Percentiles rank a stretch among this genome's conserved stretches.
Evolutionary conservation across 64 coral and sea anemone genomes (phyloP).

Genomic region (Porites lutea): DNA sequence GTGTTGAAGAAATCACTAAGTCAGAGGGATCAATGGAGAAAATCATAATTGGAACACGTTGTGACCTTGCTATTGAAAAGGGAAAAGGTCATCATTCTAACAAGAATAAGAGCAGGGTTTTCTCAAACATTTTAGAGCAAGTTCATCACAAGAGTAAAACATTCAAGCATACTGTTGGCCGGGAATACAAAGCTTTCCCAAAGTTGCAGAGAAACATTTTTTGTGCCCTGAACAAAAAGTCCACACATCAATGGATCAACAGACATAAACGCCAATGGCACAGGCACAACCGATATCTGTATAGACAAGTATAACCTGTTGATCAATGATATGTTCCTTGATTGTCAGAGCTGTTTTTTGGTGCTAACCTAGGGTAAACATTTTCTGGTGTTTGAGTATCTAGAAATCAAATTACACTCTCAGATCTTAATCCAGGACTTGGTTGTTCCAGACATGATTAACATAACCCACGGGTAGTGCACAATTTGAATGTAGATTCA

Average conservation of each 20-base stretch:
- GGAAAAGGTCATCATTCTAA: constrained; percentile 14
- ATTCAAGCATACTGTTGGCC: constrained; percentile 5
- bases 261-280: constrained; percentile 42
- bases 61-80: not conserved
- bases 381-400: too few species aligned
- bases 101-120: not conserved
- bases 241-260: constrained; percentile 30
- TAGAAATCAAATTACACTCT: too few species aligned
- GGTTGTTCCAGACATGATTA: too few species aligned
- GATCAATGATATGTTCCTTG: too few species aligned
- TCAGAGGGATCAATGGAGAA: not conserved
- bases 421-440: too few species aligned
- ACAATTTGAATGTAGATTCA: too few species aligned
- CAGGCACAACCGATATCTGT: constrained; percentile 15
- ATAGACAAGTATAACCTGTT: too few species aligned
- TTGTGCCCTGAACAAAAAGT: not conserved
- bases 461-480: too few species aligned
- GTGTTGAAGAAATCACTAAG: not conserved
- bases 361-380: too few species aligned
- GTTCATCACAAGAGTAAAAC: constrained; percentile 10
- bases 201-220: constrained; percentile 22
- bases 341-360: too few species aligned
- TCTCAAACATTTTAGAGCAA: constrained; percentile 5
- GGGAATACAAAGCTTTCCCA: constrained; percentile 24
- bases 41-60: not conserved